Base-by-base conservation (phyloP, 2,888 invertebrate species). In the Gisinianus flammeolus region DNA sequence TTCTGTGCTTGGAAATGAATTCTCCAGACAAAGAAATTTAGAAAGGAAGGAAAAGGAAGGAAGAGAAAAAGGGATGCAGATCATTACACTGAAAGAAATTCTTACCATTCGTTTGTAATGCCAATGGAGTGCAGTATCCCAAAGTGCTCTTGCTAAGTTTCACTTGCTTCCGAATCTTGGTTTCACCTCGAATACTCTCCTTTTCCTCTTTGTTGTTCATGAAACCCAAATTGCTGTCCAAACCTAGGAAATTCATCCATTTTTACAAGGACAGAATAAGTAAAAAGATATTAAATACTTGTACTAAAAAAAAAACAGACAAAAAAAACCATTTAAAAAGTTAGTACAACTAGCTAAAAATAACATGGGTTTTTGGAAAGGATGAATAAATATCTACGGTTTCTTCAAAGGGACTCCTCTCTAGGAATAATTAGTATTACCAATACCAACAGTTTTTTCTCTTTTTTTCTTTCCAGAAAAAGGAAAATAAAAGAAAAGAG, bases 21-120 rank as follows among this genome's bases (percentile, higher is more conserved):
- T 6, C 58, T 22, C 1, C 54, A 28, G 3, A 64, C 24, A 6
- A 4, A 64, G 22, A 64, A 22, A 70, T 28, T 5, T n/a, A 68
- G 35, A 31, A 12, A n/a, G 30, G 22, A 28, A 66, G 22, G 12
- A 67, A 67, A 26, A 31, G 26, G 69, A 69, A 69, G n/a, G 69
- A 69, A 69, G 58, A 58, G 22, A 64, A 64, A 22, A 24, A n/a
- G 26, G 26, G 64, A 64, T 24, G 30, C 12, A 5, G 6, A n/a
- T n/a, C 54, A n/a, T n/a, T 44, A 16, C 16, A 44, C 44, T 44
- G 44, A 44, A n/a, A n/a, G 58, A 6, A 58, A 64, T 22, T n/a
- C 62, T 24, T 89, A 90, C 94, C 96, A 85, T 95, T 94, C 2
- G 94, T 94, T 87, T 95, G 94, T 83, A 95, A 87, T 0, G 95